phyloP scores from a whole-genome alignment of 2,888 invertebrate genomes.

The Taphrorychus bicolor region DNA sequence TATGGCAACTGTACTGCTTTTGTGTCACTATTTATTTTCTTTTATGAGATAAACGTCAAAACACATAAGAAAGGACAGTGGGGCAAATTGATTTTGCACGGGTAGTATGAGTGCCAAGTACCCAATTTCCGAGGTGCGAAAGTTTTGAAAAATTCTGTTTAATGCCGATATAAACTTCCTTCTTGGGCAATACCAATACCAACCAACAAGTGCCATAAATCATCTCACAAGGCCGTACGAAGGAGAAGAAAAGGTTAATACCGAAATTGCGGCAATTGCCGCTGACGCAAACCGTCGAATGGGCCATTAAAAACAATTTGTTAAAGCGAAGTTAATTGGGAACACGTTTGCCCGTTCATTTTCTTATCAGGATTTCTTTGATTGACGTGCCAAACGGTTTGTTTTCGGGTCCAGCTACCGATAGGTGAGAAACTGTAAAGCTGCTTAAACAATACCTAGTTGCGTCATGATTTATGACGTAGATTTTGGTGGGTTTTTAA shows the following conservation, averaged over 20 bases:
- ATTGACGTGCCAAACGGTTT: neutral
- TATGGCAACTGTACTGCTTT: too few species aligned
- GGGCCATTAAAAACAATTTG: slow-evolving; percentile 2
- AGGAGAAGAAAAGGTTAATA: slow-evolving; percentile 3
- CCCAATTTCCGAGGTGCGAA: neutral
- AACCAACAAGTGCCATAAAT: neutral
- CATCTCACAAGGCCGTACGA: neutral
- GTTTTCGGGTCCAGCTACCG: neutral
- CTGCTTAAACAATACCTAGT: neutral
- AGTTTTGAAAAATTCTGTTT: neutral
- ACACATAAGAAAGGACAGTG: too few species aligned
- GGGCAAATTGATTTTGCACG: too few species aligned
- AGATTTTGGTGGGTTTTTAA: neutral
- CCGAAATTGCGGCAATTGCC: neutral
- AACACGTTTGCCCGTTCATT: slow-evolving; percentile 4
- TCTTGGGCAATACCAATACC: neutral
- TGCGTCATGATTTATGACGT: neutral
- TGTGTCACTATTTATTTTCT: too few species aligned
- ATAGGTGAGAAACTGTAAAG: neutral
- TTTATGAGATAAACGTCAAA: too few species aligned
- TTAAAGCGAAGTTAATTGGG: neutral
- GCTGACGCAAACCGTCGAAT: neutral
- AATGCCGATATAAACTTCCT: neutral
- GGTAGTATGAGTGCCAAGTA: too few species aligned
- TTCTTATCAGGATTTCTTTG: neutral